phyloP scores from a whole-genome alignment of 2,888 invertebrate species.

The Sepiola atlantica region DNA sequence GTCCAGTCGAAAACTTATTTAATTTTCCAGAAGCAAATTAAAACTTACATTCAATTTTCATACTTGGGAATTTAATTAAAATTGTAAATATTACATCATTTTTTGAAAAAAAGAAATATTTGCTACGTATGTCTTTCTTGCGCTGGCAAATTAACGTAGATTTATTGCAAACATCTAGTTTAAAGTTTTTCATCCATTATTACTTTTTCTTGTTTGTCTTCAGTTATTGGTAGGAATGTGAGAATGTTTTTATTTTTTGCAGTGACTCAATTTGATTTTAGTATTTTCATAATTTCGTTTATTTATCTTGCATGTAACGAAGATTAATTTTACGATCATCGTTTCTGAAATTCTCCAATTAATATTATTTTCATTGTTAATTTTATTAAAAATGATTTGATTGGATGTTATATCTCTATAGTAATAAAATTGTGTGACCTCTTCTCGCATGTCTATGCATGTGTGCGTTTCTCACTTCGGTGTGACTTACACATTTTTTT shows the following conservation, averaged over 20 bases:
- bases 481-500: no score
- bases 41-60: neutral
- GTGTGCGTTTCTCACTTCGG: no score
- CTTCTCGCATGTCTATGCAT: no score
- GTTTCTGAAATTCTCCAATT: neutral
- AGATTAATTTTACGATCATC: neutral
- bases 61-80: neutral
- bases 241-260: neutral
- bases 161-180: neutral
- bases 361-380: neutral
- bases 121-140: neutral
- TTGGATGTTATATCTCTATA: neutral
- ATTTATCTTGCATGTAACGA: neutral
- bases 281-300: neutral
- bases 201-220: neutral
- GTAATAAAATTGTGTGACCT: no score
- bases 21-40: neutral
- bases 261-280: neutral
- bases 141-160: neutral
- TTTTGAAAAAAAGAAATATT: neutral
- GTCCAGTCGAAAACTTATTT: neutral
- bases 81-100: neutral
- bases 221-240: neutral
- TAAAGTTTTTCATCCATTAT: neutral
- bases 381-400: neutral